Evolutionary conservation across 2,113 vertebrate species (phyloP).

Genomic region (Poeciliopsis prolifica): DNA sequence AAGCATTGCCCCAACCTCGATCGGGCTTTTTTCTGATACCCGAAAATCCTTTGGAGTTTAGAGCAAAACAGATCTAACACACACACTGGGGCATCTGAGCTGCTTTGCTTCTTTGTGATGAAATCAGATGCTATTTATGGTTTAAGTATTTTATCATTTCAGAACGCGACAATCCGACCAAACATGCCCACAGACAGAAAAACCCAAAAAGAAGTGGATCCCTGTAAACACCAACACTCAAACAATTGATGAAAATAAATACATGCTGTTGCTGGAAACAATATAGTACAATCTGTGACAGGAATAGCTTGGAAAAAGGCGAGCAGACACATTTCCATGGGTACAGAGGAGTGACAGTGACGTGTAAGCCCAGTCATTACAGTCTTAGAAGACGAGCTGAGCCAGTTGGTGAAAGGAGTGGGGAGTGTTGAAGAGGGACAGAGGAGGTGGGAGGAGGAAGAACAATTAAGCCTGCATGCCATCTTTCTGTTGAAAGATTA

Average conservation of each 20-base stretch:
- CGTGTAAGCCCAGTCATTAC: constrained; percentile 61
- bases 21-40: neutral
- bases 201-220: neutral
- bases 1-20: neutral
- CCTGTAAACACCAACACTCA: constrained; percentile 1
- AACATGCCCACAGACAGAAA: neutral
- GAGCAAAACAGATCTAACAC: neutral
- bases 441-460: constrained; percentile 25
- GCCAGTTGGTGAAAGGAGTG: constrained; percentile 80
- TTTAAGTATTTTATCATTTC: neutral
- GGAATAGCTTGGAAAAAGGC: constrained; percentile 19
- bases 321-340: constrained; percentile 19
- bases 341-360: constrained; percentile 64
- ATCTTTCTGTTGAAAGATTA: constrained; percentile 24
- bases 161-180: neutral
- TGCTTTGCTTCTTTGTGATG: neutral
- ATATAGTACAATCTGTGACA: constrained; percentile 4
- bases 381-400: constrained; percentile 62
- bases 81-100: neutral
- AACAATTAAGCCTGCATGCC: constrained; percentile 29
- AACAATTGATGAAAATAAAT: constrained; percentile 1
- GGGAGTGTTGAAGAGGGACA: constrained; percentile 41
- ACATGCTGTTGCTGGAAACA: constrained; percentile 4
- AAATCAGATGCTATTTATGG: neutral
- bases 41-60: neutral